A percentile compares a stretch with the other conserved stretches of the same genome.
Conservation (phyloP, 1,140 invertebrate species). For the Eufriesea mexicana region DNA sequence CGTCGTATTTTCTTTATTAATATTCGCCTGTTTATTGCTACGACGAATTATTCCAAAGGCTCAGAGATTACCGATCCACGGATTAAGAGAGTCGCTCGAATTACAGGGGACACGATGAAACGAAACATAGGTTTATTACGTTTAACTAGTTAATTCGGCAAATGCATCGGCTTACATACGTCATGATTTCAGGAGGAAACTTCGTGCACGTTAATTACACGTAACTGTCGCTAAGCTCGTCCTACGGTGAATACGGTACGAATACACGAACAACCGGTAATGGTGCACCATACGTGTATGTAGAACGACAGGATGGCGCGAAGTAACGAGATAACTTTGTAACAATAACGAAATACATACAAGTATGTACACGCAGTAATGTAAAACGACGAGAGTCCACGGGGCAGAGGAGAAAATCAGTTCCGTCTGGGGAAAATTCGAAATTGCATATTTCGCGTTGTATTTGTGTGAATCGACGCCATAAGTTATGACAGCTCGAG, state of each 20-base stretch:
- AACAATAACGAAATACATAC: slow-evolving; percentile 11
- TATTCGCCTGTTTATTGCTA: background rate
- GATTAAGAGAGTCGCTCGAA: background rate
- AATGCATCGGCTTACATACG: background rate
- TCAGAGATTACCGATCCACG: background rate
- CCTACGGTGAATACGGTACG: background rate
- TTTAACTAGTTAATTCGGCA: slow-evolving; percentile 5
- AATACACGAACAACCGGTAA: background rate
- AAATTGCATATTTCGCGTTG: background rate
- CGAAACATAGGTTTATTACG: background rate
- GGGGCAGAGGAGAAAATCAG: background rate
- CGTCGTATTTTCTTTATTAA: too few relatives aligned
- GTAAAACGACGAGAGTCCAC: background rate
- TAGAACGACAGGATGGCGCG: background rate
- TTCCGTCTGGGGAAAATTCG: background rate
- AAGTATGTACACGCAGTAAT: background rate
- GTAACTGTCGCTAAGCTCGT: slow-evolving; percentile 28
- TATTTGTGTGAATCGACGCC: too few relatives aligned
- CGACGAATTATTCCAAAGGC: background rate
- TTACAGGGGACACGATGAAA: background rate
- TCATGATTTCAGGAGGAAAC: slow-evolving; percentile 12
- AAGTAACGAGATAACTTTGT: slow-evolving; percentile 39
- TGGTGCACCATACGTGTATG: background rate
- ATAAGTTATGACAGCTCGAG: too few relatives aligned
- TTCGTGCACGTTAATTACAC: slow-evolving; percentile 13